Evolutionary conservation across 2,113 vertebrate species (phyloP), one percentile per base, ranked within the genome.

Genomic region (Phaethornis superciliosus): DNA sequence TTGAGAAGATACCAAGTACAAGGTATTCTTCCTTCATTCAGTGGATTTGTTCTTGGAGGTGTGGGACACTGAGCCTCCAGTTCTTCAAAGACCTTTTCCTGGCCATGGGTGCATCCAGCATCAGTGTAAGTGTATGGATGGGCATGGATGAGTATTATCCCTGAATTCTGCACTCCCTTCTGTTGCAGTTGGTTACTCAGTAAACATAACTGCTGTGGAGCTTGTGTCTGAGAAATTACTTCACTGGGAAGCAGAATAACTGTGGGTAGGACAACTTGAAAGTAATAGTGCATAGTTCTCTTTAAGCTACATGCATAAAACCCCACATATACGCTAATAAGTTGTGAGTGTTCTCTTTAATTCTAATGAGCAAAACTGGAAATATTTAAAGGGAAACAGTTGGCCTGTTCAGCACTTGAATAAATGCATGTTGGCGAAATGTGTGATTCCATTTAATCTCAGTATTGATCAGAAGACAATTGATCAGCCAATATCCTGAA

Each of bases 401-500:
- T 91, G 44, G 16, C 4, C 12, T 68, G 7, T 93, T 91, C 49
- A 76, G 70, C 78, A 69, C 3, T 13, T 64, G 56, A 63, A 91
- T 76, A 77, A 89, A 51, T 35, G 60, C 60, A 40, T 35, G 78
- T 85, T 70, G 72, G 76, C 83, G 78, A 93, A 90, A 70, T 28
- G 27, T 67, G 64, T 71, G 74, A 46, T 85, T 87, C 78, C 33
- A 54, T 81, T 92, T 93, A 87, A 96, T 82, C 56, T 95, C 52
- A 18, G 33, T 65, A 82, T 95, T 56, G 60, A 95, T 94, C 23
- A 67, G 46, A 70, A 82, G 59, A 68, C 84, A 84, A 76, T 71
- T 92, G 86, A 86, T 93, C 80, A 88, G 59, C 78, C 55, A 85
- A 59, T 83, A 82, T 77, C 55, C 80, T 88, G 58, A 88, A 89